Evolutionary conservation across 2,113 vertebrate genomes (phyloP).

Genomic region (Microcebus tavaratra): DNA sequence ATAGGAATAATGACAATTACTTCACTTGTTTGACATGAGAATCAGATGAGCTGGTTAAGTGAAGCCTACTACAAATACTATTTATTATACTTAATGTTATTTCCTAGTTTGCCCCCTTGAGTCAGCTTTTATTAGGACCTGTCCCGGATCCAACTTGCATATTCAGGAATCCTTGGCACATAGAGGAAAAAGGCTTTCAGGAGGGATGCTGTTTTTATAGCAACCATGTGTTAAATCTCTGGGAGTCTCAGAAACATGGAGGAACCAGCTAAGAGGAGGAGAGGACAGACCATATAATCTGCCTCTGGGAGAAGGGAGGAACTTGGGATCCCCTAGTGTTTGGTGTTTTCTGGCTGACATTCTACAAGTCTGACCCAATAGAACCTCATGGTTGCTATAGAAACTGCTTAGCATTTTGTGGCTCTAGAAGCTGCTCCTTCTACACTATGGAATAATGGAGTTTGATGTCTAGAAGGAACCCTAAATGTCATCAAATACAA

Average conservation of each 20-base stretch:
- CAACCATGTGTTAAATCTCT: slow-evolving; percentile 39
- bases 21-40: not conserved
- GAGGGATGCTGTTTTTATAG: slow-evolving; percentile 35
- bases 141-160: not conserved
- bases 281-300: not conserved
- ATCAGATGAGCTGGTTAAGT: not conserved
- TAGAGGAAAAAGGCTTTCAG: not conserved
- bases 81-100: not conserved
- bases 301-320: not conserved
- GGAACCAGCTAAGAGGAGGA: not conserved
- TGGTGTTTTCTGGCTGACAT: not conserved
- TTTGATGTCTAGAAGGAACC: not conserved
- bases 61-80: not conserved
- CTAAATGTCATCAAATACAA: not conserved
- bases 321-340: not conserved
- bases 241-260: not conserved
- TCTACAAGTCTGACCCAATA: not conserved
- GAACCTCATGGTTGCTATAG: not conserved
- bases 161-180: not conserved
- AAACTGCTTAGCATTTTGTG: not conserved
- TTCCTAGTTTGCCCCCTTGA: not conserved
- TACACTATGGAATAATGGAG: not conserved
- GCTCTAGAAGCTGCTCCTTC: not conserved
- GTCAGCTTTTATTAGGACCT: not conserved
- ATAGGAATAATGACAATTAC: not conserved